Base-by-base conservation (phyloP, 1,140 invertebrate species). In the Tetranychus urticae region DNA sequence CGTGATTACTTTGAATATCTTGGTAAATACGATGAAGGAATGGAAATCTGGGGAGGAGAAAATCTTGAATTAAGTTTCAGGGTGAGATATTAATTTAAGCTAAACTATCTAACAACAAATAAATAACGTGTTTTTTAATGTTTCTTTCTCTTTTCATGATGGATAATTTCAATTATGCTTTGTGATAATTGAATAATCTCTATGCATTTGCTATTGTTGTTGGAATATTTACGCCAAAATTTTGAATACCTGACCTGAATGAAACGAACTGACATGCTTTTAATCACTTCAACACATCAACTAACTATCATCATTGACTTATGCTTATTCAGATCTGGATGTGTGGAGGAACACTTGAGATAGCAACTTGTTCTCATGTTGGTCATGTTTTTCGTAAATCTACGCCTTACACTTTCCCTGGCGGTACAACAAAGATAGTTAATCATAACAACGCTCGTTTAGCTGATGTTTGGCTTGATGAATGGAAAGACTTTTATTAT, bases 351-450 rank as follows among this genome's bases (percentile, higher is more conserved):
- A 79, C 79, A 62, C 77, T 92, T 75, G 86, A 90, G 77, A 91
- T 92, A 68, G 79, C 82, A 66, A 86, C 88, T 67, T 90, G 88
- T 74, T 88, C 86, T 66, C 85, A 88, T 75, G 88, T 92, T 67
- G 86, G 88, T 67, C 90, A 94, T 77, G 90, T 97, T 66, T 97
- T 97, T 79, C 82, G 93, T 70, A 97, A 97, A 79, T 91, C 92
- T 67, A 97, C 90, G 67, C 94, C 94, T 50, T 98, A 99, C 75
- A 90, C 89, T 67, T 98, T 98, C 78, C 94, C 94, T 62, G 93
- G 93, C 68, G 94, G 94, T 67, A 96, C 90, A 67, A 87, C 88
- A 71, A 85, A 87, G 72, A 90, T 97, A 74, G 88, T 97, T 74
- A 92, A 97, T 80, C 89, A 93, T 78, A 96, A 96, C 80, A 91